Base-by-base conservation (phyloP, 2,113 vertebrate genomes). In the Silurus glanis region DNA sequence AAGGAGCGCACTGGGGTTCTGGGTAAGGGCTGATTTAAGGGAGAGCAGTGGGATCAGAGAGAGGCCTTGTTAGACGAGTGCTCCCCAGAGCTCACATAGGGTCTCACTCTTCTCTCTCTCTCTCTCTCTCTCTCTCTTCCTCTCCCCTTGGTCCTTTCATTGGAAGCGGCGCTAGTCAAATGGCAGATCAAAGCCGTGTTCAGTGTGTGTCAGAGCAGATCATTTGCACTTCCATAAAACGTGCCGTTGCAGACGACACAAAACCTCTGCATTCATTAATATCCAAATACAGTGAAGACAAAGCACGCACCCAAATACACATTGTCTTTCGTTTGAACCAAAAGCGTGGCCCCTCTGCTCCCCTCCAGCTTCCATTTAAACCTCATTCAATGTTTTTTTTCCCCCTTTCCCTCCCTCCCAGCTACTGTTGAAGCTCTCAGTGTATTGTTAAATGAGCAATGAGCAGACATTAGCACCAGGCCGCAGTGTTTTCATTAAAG, bases 151-250 rank as follows among this genome's bases (percentile, higher is more conserved):
- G 90, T 86, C 88, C 89, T 89, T 90, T 89, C 79, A 88, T 80
- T 88, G 86, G 74, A 84, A 86, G 80, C 76, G 80, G 71, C 47
- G 86, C 87, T 88, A 71, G 87, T 86, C 86, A 91, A 89, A 90
- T 86, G 58, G 64, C 86, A 89, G 91, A 91, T 91, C 88, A 91
- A 91, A 90, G 88, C 85, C 14, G 21, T 79, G 85, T 88, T 90
- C 88, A 87, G 87, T 88, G 86, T 75, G 78, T 89, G 90, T 91
- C 89, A 89, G 87, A 83, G 89, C 83, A 64, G 87, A 90, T 91
- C 83, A 91, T 92, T 91, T 91, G 89, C 90, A 90, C 90, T 90
- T 89, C 90, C 88, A 88, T 90, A 85, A 89, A 88, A 87, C 66
- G 59, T 80, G 67, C 45, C 82, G 83, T 88, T 76, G 80, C 79